Evolutionary conservation across 2,888 invertebrate genomes (phyloP), one percentile per base, ranked within the genome.

Genomic region (Troilus luridus): DNA sequence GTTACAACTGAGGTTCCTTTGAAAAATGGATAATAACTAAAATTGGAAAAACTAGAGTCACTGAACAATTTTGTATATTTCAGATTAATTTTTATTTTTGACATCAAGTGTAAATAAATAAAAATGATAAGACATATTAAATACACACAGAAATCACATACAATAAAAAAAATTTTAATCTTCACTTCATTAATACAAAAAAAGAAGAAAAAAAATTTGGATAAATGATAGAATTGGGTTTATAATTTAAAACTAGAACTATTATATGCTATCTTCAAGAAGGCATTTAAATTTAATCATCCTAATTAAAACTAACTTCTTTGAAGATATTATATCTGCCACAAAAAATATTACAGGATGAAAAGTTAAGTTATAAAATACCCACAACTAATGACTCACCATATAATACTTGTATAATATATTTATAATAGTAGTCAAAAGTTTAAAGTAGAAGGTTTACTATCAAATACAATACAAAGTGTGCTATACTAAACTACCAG

Each of bases 361-460:
- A 85, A 85, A 85, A 85, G 85, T 85, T 85, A 56, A 58, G n/a
- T n/a, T 85, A 85, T 85, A 85, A 85, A 85, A 85, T 85, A 85
- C 85, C 85, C 85, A 56, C 56, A 85, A 85, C 85, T 85, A 56
- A 58, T 85, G 85, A 56, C 85, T 85, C 54, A 56, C 85, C 54
- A 85, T 85, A 85, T 85, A 85, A 56, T 85, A 85, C 21, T 21
- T 56, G 9, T 56, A 85, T 85, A 85, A 56, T 85, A 85, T 85
- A 85, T 56, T 85, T 19, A 81, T 81, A 56, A 85, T 58, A 85
- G 56, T 58, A 56, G 85, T 85, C 85, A 85, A 85, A 85, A 56
- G 85, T 85, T 85, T 85, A 85, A 85, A 85, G 85, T 85, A 85
- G 85, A 85, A 85, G 85, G n/a, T 85, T 85, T n/a, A 85, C 85